These are phyloP conservation scores for Patella pellucida DNA, from an alignment of 2,888 invertebrate genomes.

Conservation along the genomic window DNA sequence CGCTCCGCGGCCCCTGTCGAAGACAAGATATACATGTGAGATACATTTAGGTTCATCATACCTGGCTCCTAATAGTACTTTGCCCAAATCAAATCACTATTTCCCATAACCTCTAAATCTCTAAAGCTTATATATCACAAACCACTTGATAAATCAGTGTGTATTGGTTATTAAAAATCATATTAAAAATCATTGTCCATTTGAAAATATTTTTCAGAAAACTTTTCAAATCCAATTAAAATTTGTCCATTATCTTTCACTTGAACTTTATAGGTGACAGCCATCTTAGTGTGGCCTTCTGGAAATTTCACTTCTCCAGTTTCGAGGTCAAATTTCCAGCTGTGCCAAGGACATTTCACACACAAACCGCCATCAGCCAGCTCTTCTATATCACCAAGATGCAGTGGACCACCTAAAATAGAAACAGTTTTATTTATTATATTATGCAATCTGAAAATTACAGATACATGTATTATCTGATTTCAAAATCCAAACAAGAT, in stretches of 20 bases:
- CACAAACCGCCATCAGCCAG: constrained; percentile 53
- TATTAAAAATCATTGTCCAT: constrained; percentile 29
- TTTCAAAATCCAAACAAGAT: too few relatives aligned
- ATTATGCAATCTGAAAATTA: too few relatives aligned
- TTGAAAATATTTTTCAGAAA: constrained; percentile 49
- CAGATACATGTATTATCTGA: too few relatives aligned
- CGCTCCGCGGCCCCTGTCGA: too few relatives aligned
- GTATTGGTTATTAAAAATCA: constrained; percentile 13
- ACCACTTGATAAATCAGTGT: too few relatives aligned
- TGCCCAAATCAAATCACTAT: too few relatives aligned
- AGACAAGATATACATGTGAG: too few relatives aligned
- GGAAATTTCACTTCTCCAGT: constrained; percentile 53
- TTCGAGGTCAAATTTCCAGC: constrained; percentile 61
- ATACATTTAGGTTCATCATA: too few relatives aligned
- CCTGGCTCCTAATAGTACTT: too few relatives aligned
- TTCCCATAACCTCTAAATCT: too few relatives aligned
- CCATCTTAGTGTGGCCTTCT: constrained; percentile 35
- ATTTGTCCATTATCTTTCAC: constrained; percentile 52
- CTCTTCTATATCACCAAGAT: constrained; percentile 66
- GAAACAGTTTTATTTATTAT: too few relatives aligned
- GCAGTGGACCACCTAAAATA: constrained; percentile 63
- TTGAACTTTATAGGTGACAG: constrained; percentile 54
- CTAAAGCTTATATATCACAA: too few relatives aligned
- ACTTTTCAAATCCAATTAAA: constrained; percentile 57
- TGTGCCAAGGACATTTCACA: constrained; percentile 67